phyloP scores from a whole-genome alignment of 2,797 vertebrate species.

The Dicrostonyx torquatus region DNA sequence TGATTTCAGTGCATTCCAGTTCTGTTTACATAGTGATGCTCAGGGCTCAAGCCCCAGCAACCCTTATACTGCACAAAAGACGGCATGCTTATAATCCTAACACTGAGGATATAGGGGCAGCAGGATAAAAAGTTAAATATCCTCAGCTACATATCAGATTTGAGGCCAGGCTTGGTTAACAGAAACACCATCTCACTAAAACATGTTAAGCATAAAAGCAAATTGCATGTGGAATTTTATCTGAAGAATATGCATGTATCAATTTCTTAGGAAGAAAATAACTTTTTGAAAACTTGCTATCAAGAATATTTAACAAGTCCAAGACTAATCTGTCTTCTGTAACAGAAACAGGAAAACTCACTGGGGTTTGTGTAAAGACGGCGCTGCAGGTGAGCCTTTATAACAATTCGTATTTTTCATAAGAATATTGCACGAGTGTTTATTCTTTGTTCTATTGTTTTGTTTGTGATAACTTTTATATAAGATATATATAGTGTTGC shows the following conservation, averaged over 20 bases:
- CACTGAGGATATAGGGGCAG: not conserved
- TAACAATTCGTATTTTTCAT: not conserved
- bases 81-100: not conserved
- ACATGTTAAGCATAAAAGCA: not conserved
- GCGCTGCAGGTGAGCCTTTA: too few relatives aligned
- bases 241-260: not conserved
- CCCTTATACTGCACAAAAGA: not conserved
- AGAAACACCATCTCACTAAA: not conserved
- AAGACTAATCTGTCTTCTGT: not conserved
- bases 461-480: not conserved
- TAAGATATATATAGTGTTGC: not conserved
- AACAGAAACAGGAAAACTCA: not conserved
- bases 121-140: not conserved
- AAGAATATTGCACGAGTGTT: not conserved
- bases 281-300: not conserved
- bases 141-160: not conserved
- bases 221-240: not conserved
- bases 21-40: not conserved
- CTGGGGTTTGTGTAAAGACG: not conserved
- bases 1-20: not conserved
- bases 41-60: not conserved
- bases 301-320: not conserved
- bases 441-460: not conserved
- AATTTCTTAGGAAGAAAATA: not conserved
- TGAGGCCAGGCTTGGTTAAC: not conserved